These are phyloP conservation scores for Anniella stebbinsi DNA, from an alignment of 2,797 vertebrate genomes.

Conservation along the genomic window DNA sequence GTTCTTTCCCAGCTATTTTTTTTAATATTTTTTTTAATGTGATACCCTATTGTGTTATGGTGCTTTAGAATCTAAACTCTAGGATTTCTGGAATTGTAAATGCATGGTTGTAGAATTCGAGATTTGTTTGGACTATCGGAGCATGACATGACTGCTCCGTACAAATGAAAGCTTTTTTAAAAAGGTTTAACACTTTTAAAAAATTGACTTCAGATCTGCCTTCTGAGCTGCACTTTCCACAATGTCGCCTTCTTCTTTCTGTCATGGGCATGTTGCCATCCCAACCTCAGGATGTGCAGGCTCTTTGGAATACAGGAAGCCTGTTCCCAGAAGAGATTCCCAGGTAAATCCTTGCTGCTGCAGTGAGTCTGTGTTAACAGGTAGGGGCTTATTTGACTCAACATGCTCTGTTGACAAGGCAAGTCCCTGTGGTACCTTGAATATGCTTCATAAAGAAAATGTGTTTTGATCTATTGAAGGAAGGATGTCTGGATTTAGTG, in stretches of 20 bases:
- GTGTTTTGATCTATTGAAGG: neutral
- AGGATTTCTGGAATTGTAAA: neutral
- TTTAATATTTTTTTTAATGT: no score
- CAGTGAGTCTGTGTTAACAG: rapidly evolving
- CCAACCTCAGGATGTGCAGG: slow-evolving; percentile 84
- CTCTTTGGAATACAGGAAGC: slow-evolving; percentile 86
- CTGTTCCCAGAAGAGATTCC: slow-evolving; percentile 77
- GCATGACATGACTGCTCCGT: neutral
- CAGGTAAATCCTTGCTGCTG: slow-evolving; percentile 74
- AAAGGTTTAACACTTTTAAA: neutral
- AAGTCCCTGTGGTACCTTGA: neutral
- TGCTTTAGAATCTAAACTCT: neutral
- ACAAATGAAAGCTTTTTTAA: neutral
- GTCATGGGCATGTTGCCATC: slow-evolving; percentile 84
- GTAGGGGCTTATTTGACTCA: slow-evolving; percentile 3
- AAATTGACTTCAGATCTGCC: slow-evolving; percentile 76
- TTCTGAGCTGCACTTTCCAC: slow-evolving; percentile 85
- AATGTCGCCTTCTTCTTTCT: slow-evolving; percentile 87
- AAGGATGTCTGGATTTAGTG: neutral
- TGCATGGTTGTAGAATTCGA: neutral
- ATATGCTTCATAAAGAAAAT: slow-evolving; percentile 10
- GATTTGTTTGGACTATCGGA: neutral
- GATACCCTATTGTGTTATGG: neutral
- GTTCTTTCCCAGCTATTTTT: no score
- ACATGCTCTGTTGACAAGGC: neutral